phyloP scores from a whole-genome alignment of 2,797 vertebrate species.

The Anableps anableps region DNA sequence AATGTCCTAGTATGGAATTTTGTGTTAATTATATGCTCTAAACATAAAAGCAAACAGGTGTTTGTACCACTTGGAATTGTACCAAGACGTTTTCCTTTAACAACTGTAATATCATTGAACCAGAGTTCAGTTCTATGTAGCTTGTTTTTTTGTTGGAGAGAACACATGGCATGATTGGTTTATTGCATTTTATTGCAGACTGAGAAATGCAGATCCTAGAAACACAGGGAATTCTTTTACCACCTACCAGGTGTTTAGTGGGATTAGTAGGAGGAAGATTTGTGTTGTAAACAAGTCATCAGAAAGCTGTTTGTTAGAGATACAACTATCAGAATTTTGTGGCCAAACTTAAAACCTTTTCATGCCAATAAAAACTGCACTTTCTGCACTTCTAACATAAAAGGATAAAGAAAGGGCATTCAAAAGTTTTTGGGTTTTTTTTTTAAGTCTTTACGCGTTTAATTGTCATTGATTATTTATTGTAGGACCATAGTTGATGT shows the following conservation, averaged over 20 bases:
- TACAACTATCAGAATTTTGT: background rate
- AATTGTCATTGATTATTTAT: background rate
- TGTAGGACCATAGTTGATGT: background rate
- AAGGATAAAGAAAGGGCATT: background rate
- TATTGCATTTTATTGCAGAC: constrained; percentile 37
- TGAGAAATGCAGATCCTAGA: constrained; percentile 1
- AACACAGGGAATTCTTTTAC: constrained; percentile 1
- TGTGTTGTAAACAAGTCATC: background rate
- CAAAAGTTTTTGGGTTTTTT: background rate
- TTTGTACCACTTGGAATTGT: constrained; percentile 46
- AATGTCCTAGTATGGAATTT: constrained; percentile 12
- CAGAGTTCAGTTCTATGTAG: constrained; percentile 36
- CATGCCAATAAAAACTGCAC: background rate
- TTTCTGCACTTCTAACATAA: background rate
- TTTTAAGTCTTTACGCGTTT: background rate
- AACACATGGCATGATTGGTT: constrained; percentile 32
- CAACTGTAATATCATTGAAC: constrained; percentile 48
- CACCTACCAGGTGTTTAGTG: background rate
- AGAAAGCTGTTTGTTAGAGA: background rate
- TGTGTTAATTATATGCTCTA: background rate
- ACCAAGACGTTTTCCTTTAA: constrained; percentile 54
- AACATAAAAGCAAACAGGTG: constrained; percentile 50
- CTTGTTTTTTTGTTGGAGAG: constrained; percentile 42
- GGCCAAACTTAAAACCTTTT: background rate
- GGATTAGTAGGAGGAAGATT: constrained; percentile 6